phyloP scores from a whole-genome alignment of 2,888 invertebrate species.

The Scaptomyza caliginosa region DNA sequence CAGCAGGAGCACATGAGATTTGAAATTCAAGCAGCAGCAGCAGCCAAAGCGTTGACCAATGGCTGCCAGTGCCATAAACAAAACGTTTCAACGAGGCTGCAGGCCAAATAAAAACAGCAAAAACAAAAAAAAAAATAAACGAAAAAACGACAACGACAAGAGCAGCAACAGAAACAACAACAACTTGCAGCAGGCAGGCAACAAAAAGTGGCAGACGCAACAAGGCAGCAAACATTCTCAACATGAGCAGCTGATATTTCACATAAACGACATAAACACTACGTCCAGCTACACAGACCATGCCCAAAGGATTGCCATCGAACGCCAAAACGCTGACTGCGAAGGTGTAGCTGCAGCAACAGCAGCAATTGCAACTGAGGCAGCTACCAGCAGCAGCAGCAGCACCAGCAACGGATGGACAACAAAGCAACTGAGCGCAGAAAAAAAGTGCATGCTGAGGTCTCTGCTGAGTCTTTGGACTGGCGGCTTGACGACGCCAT shows the following conservation, averaged over 20 bases:
- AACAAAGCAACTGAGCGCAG: conserved; percentile 63
- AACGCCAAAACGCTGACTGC: conserved; percentile 27
- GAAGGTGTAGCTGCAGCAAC: conserved; percentile 20
- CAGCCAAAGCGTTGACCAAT: conserved; percentile 65
- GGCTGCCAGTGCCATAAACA: conserved; percentile 76
- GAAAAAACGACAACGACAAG: conserved; percentile 42
- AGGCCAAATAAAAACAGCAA: conserved; percentile 38
- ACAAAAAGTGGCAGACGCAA: conserved; percentile 75
- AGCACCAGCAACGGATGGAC: conserved; percentile 65
- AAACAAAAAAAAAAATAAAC: conserved; percentile 23
- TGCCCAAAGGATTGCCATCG: conserved; percentile 36
- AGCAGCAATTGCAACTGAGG: conserved; percentile 43
- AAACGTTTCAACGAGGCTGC: conserved; percentile 59
- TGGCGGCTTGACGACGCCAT: conserved; percentile 63
- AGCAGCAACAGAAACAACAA: conserved; percentile 26
- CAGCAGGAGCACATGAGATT: conserved; percentile 49
- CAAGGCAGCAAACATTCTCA: conserved; percentile 77
- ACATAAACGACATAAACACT: conserved; percentile 82
- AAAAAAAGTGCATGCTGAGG: conserved; percentile 42
- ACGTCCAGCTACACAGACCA: conserved; percentile 37
- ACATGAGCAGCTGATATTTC: conserved; percentile 83
- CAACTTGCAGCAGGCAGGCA: conserved; percentile 41
- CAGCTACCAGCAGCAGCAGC: conserved; percentile 44
- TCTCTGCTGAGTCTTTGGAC: conserved; percentile 10
- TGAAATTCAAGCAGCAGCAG: conserved; percentile 77